These are phyloP conservation scores for Fissipunctia ypsillon DNA, from an alignment of 2,888 invertebrate genomes.

Conservation along the genomic window DNA sequence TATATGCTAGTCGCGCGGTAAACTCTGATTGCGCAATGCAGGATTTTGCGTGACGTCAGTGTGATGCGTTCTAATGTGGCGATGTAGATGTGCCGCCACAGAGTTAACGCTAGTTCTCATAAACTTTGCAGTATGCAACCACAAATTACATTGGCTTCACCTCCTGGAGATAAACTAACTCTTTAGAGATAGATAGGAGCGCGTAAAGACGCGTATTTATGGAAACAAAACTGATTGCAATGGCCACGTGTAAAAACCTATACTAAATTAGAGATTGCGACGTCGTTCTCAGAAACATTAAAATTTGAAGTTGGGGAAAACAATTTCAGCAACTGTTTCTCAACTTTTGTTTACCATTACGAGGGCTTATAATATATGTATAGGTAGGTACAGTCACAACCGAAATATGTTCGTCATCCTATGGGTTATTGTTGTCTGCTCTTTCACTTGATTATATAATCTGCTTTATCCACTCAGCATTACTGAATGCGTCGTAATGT, in stretches of 20 bases:
- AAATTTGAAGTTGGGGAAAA: background rate
- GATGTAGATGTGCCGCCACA: too few species aligned
- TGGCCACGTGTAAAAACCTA: background rate
- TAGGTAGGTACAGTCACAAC: too few species aligned
- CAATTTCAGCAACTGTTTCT: background rate
- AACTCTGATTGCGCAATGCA: too few species aligned
- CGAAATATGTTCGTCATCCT: too few species aligned
- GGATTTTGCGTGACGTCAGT: too few species aligned
- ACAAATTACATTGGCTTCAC: background rate
- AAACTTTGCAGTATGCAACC: conserved; percentile 11
- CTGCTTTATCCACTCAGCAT: too few species aligned
- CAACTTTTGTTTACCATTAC: background rate
- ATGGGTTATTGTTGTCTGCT: too few species aligned
- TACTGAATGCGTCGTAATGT: too few species aligned
- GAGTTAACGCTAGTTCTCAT: background rate
- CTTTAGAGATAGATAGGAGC: background rate
- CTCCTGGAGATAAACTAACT: conserved; percentile 2
- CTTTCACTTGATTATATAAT: too few species aligned
- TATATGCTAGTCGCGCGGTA: too few species aligned
- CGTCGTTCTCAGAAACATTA: background rate
- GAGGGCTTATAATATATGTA: too few species aligned
- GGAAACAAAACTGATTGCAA: background rate
- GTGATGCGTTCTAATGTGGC: too few species aligned
- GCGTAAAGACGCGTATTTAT: background rate
- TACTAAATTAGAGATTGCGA: background rate